Evolutionary conservation across 2,888 invertebrate genomes (phyloP).

Genomic region (Neoitamus cyanurus): DNA sequence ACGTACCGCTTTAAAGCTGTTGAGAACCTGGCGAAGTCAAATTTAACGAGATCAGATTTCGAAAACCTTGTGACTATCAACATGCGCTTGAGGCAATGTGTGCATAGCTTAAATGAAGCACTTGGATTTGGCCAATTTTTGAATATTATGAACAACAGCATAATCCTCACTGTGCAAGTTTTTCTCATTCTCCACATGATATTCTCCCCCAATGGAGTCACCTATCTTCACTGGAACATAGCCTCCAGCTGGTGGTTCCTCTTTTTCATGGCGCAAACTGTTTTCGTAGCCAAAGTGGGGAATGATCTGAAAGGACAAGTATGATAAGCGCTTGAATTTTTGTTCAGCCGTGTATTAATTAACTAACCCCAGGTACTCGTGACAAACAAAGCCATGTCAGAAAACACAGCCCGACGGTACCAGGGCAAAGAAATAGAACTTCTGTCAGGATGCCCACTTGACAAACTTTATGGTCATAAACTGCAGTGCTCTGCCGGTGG

Average conservation of each 20-base stretch:
- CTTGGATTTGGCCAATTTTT: background rate
- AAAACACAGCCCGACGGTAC: background rate
- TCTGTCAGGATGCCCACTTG: conserved; percentile 16
- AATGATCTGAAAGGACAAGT: background rate
- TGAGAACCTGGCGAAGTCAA: background rate
- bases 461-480: conserved; percentile 19
- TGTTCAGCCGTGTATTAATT: background rate
- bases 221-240: background rate
- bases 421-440: background rate
- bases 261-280: background rate
- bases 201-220: background rate
- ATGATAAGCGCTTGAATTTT: background rate
- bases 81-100: background rate
- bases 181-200: background rate
- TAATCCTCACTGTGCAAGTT: background rate
- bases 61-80: background rate
- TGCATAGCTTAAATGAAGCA: background rate
- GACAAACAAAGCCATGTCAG: background rate
- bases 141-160: background rate
- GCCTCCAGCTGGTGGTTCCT: background rate
- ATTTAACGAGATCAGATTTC: background rate
- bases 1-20: background rate
- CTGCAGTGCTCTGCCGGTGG: background rate
- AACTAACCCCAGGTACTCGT: background rate
- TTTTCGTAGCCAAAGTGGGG: background rate